A percentile compares a stretch with the other conserved stretches of the same genome.
These are phyloP conservation scores for Dasypolia templi DNA, from an alignment of 2,888 invertebrate species.

Conservation along the genomic window DNA sequence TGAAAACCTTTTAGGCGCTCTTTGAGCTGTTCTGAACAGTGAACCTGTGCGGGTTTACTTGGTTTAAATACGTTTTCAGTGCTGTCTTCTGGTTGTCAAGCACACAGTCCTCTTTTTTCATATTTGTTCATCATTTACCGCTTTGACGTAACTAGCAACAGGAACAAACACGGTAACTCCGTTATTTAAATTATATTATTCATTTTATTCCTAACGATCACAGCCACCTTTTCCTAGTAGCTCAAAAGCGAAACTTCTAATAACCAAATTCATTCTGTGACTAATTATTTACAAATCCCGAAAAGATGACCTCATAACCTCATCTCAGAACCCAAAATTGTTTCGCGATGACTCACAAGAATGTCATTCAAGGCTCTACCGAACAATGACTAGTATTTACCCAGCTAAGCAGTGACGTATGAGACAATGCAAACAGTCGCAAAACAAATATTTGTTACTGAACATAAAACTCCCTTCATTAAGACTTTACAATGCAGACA, in stretches of 20 bases:
- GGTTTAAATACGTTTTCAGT: not conserved
- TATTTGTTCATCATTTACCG: too few species aligned
- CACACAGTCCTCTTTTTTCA: not conserved
- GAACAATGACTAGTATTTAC: constrained; percentile 44
- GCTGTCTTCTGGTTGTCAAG: not conserved
- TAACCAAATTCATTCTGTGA: not conserved
- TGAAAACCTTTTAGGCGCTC: not conserved
- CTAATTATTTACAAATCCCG: not conserved
- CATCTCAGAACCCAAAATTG: constrained; percentile 19
- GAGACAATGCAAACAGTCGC: constrained; percentile 64
- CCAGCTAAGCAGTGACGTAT: constrained; percentile 46
- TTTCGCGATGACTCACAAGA: constrained; percentile 47
- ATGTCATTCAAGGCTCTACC: constrained; percentile 33
- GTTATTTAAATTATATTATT: not conserved
- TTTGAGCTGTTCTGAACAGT: not conserved
- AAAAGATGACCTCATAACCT: constrained; percentile 6
- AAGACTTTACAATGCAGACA: constrained; percentile 64
- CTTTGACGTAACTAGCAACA: not conserved
- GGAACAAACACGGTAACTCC: not conserved
- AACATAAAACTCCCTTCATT: constrained; percentile 70
- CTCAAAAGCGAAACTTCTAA: not conserved
- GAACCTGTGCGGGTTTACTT: not conserved
- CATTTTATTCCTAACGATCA: not conserved
- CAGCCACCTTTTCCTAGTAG: not conserved
- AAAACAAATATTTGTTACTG: constrained; percentile 63